phyloP scores from a whole-genome alignment of 2,888 invertebrate species.

The Ryuthela nishihirai region DNA sequence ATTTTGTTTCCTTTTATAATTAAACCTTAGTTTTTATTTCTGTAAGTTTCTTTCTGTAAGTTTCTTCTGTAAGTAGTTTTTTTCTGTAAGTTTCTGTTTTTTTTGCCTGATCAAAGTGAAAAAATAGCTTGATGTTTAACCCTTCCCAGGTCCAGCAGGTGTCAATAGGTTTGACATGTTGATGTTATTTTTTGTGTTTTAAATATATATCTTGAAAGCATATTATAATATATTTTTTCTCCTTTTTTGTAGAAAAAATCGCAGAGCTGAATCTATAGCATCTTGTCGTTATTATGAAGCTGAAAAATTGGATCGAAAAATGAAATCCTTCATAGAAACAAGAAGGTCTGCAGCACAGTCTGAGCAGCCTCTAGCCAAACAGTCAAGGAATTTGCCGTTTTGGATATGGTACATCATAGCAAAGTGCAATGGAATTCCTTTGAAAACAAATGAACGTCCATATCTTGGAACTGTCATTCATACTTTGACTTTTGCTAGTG shows the following conservation, averaged over 20 bases:
- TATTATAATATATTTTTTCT: too few species aligned
- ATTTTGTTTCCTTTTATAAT: too few species aligned
- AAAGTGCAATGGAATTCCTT: conserved; percentile 47
- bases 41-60: too few species aligned
- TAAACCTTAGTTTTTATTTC: too few species aligned
- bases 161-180: too few species aligned
- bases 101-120: too few species aligned
- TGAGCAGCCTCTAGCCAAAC: conserved; percentile 22
- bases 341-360: conserved; percentile 3
- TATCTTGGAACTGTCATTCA: conserved; percentile 47
- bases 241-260: conserved; percentile 4
- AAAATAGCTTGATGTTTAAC: too few species aligned
- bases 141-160: too few species aligned
- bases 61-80: too few species aligned
- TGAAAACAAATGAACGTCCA: conserved; percentile 44
- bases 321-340: conserved; percentile 24
- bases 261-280: conserved; percentile 14
- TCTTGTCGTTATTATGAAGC: conserved; percentile 23
- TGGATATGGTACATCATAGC: conserved; percentile 50
- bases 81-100: too few species aligned
- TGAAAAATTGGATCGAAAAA: conserved; percentile 13
- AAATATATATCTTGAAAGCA: too few species aligned
- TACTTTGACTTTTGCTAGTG: conserved; percentile 45
- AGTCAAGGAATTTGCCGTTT: conserved; percentile 47
- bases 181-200: too few species aligned